Base-by-base conservation (phyloP, 1,140 invertebrate species). In the Cardiocondyla obscurior region DNA sequence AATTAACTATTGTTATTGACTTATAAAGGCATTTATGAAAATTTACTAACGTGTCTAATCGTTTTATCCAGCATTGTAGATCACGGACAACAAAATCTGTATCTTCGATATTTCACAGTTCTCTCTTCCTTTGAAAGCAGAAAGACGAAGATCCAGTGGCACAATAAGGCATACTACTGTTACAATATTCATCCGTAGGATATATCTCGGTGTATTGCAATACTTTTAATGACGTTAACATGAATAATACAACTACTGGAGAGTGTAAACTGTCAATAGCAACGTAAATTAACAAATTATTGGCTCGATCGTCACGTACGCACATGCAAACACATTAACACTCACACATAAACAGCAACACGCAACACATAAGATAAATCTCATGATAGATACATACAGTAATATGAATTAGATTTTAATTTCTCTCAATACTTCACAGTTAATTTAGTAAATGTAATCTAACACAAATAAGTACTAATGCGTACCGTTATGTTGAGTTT, bases 381-480 rank as follows among this genome's bases (percentile, higher is more conserved):
- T 77, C 77, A 85, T 74, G 62, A 39, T 87, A 88, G 65, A 87
- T 85, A 88, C 76, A 87, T 53, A 85, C 70, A 88, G 36, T 60
- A 82, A 82, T 44, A 58, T 65, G 58, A 88, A 87, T 81, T 79
- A 85, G 62, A 76, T 46, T 85, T 84, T 86, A 84, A 39, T 58
- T 87, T 81, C 30, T 58, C 85, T 81, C 30, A 69, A 82, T 83
- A 81, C 67, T 89, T 90, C 65, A 88, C 69, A 89, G 67, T 87
- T 85, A 87, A 86, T 83, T 79, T 57, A 87, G 81, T 70, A 53
- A 81, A 62, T 84, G 53, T 82, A 55, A 65, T 55, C 70, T 58
- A 57, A 81, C 82, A 89, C 76, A 85, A 79, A 83, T 89, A 81
- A 84, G 81, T 83, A 88, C 84, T 77, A 77, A 85, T 82, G 81